Conservation (phyloP, 2,797 vertebrate genomes). For the Oryzias sinensis region DNA sequence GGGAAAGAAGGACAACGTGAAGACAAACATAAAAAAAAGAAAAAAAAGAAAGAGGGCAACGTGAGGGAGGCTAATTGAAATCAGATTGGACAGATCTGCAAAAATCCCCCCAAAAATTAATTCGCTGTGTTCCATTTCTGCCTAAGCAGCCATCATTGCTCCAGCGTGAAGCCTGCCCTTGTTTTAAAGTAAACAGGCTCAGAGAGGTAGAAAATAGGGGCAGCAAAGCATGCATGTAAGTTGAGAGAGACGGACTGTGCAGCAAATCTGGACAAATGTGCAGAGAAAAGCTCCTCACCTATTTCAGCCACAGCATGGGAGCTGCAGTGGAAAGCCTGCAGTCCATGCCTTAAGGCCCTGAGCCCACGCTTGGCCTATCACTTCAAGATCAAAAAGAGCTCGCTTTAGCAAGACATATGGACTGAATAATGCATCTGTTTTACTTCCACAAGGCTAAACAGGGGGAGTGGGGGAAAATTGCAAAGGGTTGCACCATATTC, state of each 20-base stretch:
- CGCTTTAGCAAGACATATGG: conserved; percentile 76
- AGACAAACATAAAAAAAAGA: conserved; percentile 16
- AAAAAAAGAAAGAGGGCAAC: conserved; percentile 50
- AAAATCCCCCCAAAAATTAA: conserved; percentile 6
- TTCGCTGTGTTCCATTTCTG: conserved; percentile 25
- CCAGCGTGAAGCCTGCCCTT: conserved; percentile 23
- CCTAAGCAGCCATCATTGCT: conserved; percentile 31
- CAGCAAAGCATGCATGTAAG: conserved; percentile 67
- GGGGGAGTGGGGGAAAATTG: conserved; percentile 35
- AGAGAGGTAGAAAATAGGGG: conserved; percentile 69
- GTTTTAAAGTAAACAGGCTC: conserved; percentile 61
- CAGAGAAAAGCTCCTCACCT: conserved; percentile 33
- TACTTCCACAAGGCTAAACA: conserved; percentile 68
- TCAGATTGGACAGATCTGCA: conserved; percentile 30
- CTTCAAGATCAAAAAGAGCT: conserved; percentile 77
- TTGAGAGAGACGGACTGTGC: conserved; percentile 50
- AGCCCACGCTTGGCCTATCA: conserved; percentile 76
- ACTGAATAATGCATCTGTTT: conserved; percentile 77
- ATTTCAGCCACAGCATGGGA: conserved; percentile 54
- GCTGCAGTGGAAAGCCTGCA: conserved; percentile 65
- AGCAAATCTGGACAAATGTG: conserved; percentile 57
- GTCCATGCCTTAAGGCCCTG: conserved; percentile 69
- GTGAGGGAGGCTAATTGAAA: conserved; percentile 30
- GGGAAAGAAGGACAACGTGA: conserved; percentile 25
- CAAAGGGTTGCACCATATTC: conserved; percentile 35